Evolutionary conservation across 2,797 vertebrate genomes (phyloP).

Genomic region (Ambastaia sidthimunki): DNA sequence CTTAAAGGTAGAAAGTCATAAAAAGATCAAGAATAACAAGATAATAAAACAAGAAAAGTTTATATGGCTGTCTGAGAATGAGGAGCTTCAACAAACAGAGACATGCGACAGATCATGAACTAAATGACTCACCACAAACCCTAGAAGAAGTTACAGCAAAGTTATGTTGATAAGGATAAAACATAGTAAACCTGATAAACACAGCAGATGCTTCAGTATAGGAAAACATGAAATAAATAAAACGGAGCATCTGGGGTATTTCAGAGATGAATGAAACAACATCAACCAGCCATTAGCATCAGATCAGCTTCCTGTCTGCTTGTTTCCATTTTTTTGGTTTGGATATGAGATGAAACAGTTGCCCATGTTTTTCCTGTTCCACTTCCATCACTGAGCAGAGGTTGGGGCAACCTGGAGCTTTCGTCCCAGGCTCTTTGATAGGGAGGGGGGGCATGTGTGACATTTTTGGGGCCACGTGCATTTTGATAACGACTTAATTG

Average conservation of each 20-base stretch:
- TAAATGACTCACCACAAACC: neutral
- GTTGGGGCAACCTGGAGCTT: no score
- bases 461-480: no score
- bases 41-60: neutral
- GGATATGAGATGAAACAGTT: constrained; percentile 72
- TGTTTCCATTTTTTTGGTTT: constrained; percentile 72
- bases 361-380: constrained; percentile 73
- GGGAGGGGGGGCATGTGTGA: no score
- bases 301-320: constrained; percentile 71
- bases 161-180: constrained; percentile 10
- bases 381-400: no score
- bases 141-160: neutral
- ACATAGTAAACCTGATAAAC: constrained; percentile 44
- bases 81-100: neutral
- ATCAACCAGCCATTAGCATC: constrained; percentile 23
- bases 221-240: constrained; percentile 20
- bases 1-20: neutral
- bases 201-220: constrained; percentile 41
- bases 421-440: no score
- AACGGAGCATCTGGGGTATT: constrained; percentile 31
- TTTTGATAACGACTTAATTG: constrained; percentile 65
- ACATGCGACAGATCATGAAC: neutral
- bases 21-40: neutral
- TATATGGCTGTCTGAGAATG: neutral
- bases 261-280: constrained; percentile 30